Evolutionary conservation across 2,797 vertebrate genomes (phyloP).

Genomic region (Triplophysa yarkandensis): DNA sequence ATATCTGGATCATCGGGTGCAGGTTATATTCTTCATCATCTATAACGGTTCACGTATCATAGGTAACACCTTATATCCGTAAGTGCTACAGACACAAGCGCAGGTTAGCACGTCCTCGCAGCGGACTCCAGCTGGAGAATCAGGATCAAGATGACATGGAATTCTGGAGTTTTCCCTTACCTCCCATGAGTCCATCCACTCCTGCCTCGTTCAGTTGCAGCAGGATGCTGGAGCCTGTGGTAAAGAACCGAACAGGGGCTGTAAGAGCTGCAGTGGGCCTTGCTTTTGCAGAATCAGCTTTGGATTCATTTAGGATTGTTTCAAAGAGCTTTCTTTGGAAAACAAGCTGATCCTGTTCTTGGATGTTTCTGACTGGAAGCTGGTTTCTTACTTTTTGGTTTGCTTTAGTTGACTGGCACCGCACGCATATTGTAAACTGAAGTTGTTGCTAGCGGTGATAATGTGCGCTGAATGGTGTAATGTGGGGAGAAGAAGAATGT

Average conservation of each 20-base stretch:
- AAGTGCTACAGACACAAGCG: conserved; percentile 71
- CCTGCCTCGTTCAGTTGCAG: conserved; percentile 26
- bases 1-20: conserved; percentile 11
- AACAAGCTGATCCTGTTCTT: conserved; percentile 27
- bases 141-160: conserved; percentile 69
- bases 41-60: conserved; percentile 62
- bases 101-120: conserved; percentile 75
- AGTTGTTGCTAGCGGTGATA: neutral
- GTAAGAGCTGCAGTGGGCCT: conserved; percentile 14
- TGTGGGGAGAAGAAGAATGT: neutral
- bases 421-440: neutral
- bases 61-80: conserved; percentile 66
- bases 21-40: conserved; percentile 29
- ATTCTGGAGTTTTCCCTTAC: conserved; percentile 79
- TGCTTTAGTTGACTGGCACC: neutral
- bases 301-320: neutral
- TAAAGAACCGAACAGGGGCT: conserved; percentile 56
- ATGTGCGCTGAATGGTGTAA: neutral
- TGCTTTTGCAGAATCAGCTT: conserved; percentile 30
- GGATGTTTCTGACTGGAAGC: conserved; percentile 24
- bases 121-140: conserved; percentile 70
- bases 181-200: conserved; percentile 67
- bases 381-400: conserved; percentile 60
- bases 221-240: conserved; percentile 40
- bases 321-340: conserved; percentile 17